Evolutionary conservation across 2,888 invertebrate genomes (phyloP).

Genomic region (Xanthia togata): DNA sequence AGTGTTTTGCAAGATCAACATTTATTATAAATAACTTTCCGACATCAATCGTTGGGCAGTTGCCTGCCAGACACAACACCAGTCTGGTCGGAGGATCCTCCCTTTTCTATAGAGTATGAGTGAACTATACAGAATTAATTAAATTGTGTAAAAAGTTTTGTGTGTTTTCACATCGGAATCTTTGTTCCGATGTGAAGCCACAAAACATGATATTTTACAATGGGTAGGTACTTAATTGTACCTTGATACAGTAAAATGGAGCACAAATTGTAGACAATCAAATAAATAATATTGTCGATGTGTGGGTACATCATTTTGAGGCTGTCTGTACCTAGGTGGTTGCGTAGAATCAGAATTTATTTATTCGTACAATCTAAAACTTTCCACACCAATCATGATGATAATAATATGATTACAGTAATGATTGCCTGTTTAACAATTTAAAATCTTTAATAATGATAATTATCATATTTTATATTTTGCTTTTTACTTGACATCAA

Average conservation of each 20-base stretch:
- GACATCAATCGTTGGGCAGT: no score
- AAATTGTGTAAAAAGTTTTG: no score
- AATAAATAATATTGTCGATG: neutral
- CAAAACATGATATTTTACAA: neutral
- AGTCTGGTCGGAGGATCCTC: no score
- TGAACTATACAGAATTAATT: no score
- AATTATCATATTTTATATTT: slow-evolving; percentile 18
- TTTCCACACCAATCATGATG: neutral
- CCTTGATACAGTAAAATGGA: neutral
- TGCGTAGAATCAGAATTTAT: neutral
- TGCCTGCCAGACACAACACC: no score
- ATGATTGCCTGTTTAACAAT: neutral
- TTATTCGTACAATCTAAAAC: neutral
- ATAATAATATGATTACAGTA: neutral
- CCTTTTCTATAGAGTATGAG: no score
- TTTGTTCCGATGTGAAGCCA: neutral
- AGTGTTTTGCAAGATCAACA: no score
- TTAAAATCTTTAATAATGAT: neutral
- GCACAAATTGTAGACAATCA: neutral
- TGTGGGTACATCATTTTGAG: neutral
- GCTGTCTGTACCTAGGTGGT: neutral
- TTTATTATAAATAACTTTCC: no score
- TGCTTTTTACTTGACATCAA: slow-evolving; percentile 48
- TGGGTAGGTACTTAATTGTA: neutral
- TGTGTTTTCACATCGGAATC: no score